phyloP scores from a whole-genome alignment of 2,797 vertebrate genomes.

The Sebastes nivosus region DNA sequence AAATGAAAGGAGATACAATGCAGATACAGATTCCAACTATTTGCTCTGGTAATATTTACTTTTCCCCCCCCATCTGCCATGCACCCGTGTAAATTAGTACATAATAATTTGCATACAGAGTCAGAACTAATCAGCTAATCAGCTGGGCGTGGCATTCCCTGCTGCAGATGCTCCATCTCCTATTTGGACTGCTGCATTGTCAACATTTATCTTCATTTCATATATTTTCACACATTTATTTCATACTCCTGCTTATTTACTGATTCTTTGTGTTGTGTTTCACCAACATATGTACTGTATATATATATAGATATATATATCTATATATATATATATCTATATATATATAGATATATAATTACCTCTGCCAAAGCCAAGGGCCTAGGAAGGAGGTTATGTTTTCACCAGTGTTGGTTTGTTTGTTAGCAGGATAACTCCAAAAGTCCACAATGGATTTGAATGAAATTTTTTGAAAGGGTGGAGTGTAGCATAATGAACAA shows the following conservation, averaged over 20 bases:
- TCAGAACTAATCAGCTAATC: constrained; percentile 15
- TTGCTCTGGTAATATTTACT: neutral
- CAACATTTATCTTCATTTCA: constrained; percentile 2
- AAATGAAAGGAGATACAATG: neutral
- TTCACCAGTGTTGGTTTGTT: no score
- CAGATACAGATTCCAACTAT: neutral
- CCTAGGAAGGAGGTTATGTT: no score
- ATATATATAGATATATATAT: no score
- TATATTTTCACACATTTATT: neutral
- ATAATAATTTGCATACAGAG: constrained; percentile 16
- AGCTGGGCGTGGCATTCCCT: neutral
- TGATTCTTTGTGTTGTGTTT: neutral
- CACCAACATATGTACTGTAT: neutral
- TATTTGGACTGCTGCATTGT: neutral
- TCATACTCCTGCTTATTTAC: neutral
- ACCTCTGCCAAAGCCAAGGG: no score
- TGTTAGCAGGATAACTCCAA: no score
- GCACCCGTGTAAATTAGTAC: constrained; percentile 1
- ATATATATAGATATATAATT: no score
- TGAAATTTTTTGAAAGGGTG: no score
- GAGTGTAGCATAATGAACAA: no score
- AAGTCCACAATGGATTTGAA: no score
- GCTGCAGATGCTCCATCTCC: constrained; percentile 5
- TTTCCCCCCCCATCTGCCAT: neutral
- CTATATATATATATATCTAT: no score